phyloP scores from a whole-genome alignment of 2,797 vertebrate genomes.

The Tolypeutes matacus region DNA sequence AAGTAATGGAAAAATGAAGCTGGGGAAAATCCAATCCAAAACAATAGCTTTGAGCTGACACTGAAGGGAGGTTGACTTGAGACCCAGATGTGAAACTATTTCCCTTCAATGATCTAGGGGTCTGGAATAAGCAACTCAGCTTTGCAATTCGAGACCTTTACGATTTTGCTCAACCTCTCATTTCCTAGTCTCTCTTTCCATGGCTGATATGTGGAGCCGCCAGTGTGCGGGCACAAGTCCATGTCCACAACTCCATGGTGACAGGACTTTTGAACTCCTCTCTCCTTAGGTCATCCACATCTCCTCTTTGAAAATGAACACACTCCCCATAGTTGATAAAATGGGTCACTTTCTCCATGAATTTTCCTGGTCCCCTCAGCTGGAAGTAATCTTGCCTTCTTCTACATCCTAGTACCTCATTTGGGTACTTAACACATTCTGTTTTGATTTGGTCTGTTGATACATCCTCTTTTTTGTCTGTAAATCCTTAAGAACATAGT shows the following conservation, averaged over 20 bases:
- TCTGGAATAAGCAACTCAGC: background rate
- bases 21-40: background rate
- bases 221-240: background rate
- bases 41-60: background rate
- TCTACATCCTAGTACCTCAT: background rate
- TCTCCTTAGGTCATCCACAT: background rate
- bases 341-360: background rate
- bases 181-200: background rate
- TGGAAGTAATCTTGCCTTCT: background rate
- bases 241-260: accelerated
- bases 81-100: background rate
- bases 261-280: background rate
- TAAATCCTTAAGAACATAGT: background rate
- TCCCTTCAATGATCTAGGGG: background rate
- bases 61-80: background rate
- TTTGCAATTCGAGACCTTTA: background rate
- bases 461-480: background rate
- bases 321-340: background rate
- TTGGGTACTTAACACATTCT: background rate
- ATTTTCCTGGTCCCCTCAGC: background rate
- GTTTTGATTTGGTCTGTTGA: background rate
- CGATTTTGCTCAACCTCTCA: background rate
- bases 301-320: background rate
- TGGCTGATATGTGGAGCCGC: background rate
- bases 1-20: background rate